A percentile compares a stretch with the other conserved stretches of the same genome.
Evolutionary conservation across 1,140 invertebrate genomes (phyloP).

Genomic region (Pissodes strobi): DNA sequence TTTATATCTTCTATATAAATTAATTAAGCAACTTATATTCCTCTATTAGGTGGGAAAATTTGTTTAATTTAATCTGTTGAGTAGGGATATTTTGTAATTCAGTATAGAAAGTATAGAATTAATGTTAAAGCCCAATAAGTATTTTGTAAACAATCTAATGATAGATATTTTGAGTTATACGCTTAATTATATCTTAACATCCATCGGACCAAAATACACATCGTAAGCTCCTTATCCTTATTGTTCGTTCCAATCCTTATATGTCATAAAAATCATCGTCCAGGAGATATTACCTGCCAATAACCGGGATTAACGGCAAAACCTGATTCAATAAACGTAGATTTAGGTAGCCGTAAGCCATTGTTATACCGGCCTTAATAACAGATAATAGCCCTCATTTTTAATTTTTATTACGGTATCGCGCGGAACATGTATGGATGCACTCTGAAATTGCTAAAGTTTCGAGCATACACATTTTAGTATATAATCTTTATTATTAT

Average conservation of each 20-base stretch:
- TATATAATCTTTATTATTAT: too few relatives aligned
- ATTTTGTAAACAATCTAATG: too few relatives aligned
- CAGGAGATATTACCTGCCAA: slow-evolving; percentile 47
- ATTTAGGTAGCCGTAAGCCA: slow-evolving; percentile 30
- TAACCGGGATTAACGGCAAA: slow-evolving; percentile 47
- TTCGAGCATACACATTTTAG: slow-evolving; percentile 1
- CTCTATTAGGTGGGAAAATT: too few relatives aligned
- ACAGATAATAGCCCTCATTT: slow-evolving; percentile 36
- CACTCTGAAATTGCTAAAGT: slow-evolving; percentile 25
- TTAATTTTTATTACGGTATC: slow-evolving; percentile 31
- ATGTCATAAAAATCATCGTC: slow-evolving; percentile 47
- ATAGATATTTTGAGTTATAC: too few relatives aligned
- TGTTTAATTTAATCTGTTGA: too few relatives aligned
- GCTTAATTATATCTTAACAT: neutral
- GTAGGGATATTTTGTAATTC: too few relatives aligned
- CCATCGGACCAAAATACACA: neutral
- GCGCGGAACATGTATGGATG: slow-evolving; percentile 15
- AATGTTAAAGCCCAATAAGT: too few relatives aligned
- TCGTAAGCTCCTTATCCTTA: slow-evolving; percentile 14
- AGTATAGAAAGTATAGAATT: too few relatives aligned
- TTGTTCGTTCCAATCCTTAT: slow-evolving; percentile 39
- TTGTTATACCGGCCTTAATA: slow-evolving; percentile 26
- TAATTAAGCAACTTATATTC: too few relatives aligned
- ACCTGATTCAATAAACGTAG: slow-evolving; percentile 42
- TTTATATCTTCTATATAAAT: too few relatives aligned